Evolutionary conservation across 2,113 vertebrate genomes (phyloP), one percentile per base, ranked within the genome.

Genomic region (Microtus richardsoni): DNA sequence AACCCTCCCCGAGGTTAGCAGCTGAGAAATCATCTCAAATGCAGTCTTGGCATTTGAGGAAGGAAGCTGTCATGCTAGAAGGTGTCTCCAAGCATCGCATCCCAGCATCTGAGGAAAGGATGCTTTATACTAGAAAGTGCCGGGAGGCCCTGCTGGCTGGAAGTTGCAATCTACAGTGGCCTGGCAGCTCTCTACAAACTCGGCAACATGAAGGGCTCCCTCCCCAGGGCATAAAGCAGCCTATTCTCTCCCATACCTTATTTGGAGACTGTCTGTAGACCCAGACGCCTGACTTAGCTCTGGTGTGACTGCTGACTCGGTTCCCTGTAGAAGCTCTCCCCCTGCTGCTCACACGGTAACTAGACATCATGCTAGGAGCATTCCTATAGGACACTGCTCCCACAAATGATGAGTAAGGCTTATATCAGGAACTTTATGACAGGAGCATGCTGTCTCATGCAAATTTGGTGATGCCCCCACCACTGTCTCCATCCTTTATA

Each of bases 1-100:
- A 1, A 1, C 39, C 3, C 28, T 47, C 26, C 6, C 1, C 0
- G 36, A 17, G 12, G 10, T 28, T 79, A 39, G 10, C n/a, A 70
- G 30, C 47, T 68, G 22, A 70, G 1, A 5, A 82, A 21, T 71
- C 24, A 21, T 49, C 44, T 6, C 0, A 12, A 13, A 11, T 36
- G 2, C 77, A 49, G 0, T 0, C 12, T 1, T 19, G 2, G 70
- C 85, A 52, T 49, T 58, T 16, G 22, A 83, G 22, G 28, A 49
- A 21, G 68, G 19, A 26, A 5, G 28, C 10, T 10, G 68, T 44
- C 39, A 4, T 28, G 28, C 68, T 54, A 41, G 33, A 60, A 77
- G 7, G 26, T 33, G 17, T 41, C 74, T 58, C 41, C 5, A 0
- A 70, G 24, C 5, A 2, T 22, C 12, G 17, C 3, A 0, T 62